Evolutionary conservation across 2,797 vertebrate species (phyloP), one percentile per base, ranked within the genome.

Genomic region (Liparis tanakae): DNA sequence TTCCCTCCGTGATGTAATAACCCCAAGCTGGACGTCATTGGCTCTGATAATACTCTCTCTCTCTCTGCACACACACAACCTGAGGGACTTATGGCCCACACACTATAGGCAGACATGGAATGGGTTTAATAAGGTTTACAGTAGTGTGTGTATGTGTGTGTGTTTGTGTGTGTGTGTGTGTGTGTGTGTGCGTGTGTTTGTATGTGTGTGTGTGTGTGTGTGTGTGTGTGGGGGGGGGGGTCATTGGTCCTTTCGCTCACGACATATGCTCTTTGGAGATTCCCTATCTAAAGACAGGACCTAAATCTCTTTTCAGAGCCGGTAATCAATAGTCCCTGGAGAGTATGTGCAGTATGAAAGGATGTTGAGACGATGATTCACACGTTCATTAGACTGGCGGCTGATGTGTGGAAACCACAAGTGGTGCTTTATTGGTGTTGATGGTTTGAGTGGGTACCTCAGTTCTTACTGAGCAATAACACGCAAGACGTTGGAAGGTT

Each of bases 21-120:
- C 74, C 74, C 44, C 30, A 53, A 55, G 74, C 76, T 60, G 72
- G 73, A 87, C 80, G 80, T 90, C 85, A 89, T 56, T 18, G 43
- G 22, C 70, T 76, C 25, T 44, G 41, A 67, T 79, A 71, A 72
- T 51, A 53, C 2, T 48, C 0, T 54, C 51, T 8, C 9, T 13
- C 7, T 64, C 7, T 54, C 1, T 37, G 1, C 55, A 73, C 33
- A 78, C 36, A 56, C 34, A 46, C 44, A 33, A 61, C 74, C 63
- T 48, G 48, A 68, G 72, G 73, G 60, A 62, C 51, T 51, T n/a
- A 1, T 20, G 20, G 44, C 62, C 68, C 39, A 34, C 70, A 15
- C 20, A 50, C 57, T 13, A 30, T 30, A 6, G 66, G 59, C 55
- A 72, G 50, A 75, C 67, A 72, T 41, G 25, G 10, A 70, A 20